phyloP scores from a whole-genome alignment of 2,797 vertebrate genomes.

The Agapornis canus region DNA sequence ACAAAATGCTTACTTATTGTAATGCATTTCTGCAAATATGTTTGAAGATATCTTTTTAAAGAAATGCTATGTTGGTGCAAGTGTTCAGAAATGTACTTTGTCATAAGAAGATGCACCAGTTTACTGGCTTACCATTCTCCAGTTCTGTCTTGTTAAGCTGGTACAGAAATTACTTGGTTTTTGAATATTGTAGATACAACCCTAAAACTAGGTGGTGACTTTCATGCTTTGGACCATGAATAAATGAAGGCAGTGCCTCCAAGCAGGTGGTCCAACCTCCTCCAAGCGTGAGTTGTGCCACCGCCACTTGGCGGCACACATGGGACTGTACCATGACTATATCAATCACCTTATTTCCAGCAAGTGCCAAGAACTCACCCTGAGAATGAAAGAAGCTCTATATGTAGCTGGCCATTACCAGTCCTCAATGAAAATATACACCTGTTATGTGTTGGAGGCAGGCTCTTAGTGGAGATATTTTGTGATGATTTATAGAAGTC shows the following conservation, averaged over 20 bases:
- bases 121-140: background rate
- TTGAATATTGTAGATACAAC: background rate
- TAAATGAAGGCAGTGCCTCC: background rate
- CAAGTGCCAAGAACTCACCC: background rate
- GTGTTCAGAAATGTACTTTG: background rate
- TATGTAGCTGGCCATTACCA: background rate
- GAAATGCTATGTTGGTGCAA: background rate
- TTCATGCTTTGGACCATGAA: background rate
- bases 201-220: background rate
- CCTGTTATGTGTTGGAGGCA: fast-evolving
- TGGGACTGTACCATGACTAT: fast-evolving
- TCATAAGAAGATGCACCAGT: background rate
- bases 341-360: background rate
- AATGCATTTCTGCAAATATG: background rate
- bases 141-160: background rate
- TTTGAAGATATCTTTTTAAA: fast-evolving
- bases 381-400: background rate
- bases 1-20: background rate
- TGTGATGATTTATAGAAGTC: background rate
- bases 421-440: background rate
- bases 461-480: background rate
- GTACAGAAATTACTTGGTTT: background rate
- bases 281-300: background rate
- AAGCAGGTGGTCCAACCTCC: background rate
- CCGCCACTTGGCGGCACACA: background rate